phyloP scores from a whole-genome alignment of 2,797 vertebrate species.

The Arctocebus calabarensis region DNA sequence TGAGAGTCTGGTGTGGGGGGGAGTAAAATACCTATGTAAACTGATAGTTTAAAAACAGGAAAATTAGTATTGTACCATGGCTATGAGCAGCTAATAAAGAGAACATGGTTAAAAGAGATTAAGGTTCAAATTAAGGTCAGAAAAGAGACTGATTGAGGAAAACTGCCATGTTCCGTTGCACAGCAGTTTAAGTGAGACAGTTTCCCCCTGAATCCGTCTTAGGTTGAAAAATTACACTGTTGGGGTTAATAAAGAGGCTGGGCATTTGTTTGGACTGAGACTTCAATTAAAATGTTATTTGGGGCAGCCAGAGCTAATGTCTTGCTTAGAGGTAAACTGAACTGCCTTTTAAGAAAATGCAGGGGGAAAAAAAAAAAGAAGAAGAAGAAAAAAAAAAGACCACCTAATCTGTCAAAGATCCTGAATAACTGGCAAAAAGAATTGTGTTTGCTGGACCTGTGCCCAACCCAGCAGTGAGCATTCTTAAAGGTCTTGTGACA shows the following conservation, averaged over 20 bases:
- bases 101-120: slow-evolving; percentile 88
- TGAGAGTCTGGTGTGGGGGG: neutral
- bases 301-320: slow-evolving; percentile 77
- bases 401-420: slow-evolving; percentile 80
- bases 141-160: slow-evolving; percentile 88
- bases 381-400: slow-evolving; percentile 60
- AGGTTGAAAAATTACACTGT: slow-evolving; percentile 87
- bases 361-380: neutral
- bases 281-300: slow-evolving; percentile 84
- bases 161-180: slow-evolving; percentile 84
- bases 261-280: slow-evolving; percentile 81
- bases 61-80: slow-evolving; percentile 84
- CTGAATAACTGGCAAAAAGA: slow-evolving; percentile 77
- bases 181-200: slow-evolving; percentile 81
- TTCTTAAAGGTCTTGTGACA: slow-evolving; percentile 79
- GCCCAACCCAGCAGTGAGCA: slow-evolving; percentile 69
- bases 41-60: slow-evolving; percentile 85
- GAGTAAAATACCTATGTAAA: slow-evolving; percentile 76
- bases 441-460: slow-evolving; percentile 73
- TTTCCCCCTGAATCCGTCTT: slow-evolving; percentile 86
- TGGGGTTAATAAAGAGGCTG: slow-evolving; percentile 87
- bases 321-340: slow-evolving; percentile 76
- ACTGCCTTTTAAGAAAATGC: slow-evolving; percentile 72
- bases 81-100: slow-evolving; percentile 87
- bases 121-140: slow-evolving; percentile 90